Conservation (phyloP, 2,888 invertebrate genomes). For the Limnephilus marmoratus region DNA sequence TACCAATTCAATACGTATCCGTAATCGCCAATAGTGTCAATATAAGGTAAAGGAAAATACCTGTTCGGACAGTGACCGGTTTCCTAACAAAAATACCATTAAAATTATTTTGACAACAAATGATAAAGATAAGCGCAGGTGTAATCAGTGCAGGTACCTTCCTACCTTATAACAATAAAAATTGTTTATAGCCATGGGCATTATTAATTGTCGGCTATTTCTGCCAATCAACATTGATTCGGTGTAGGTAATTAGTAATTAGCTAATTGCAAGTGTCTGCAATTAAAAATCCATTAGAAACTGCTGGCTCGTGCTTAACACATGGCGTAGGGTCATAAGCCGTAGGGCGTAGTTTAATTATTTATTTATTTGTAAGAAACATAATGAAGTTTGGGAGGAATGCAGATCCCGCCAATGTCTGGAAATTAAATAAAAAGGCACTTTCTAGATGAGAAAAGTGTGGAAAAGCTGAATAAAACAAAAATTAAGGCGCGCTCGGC, state of each 20-base stretch:
- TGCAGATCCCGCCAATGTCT: no score
- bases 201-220: neutral
- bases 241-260: neutral
- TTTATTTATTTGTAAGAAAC: no score
- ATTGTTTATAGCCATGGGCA: neutral
- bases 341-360: neutral
- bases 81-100: neutral
- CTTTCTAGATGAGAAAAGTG: no score
- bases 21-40: neutral
- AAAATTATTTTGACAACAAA: neutral
- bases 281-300: neutral
- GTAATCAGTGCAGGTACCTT: no score
- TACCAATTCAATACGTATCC: neutral
- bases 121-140: neutral
- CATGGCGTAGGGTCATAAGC: neutral
- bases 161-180: no score
- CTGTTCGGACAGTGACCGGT: neutral
- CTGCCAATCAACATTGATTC: neutral
- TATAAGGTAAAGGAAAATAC: neutral
- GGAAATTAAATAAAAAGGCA: no score
- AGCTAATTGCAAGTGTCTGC: neutral
- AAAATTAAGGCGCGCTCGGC: no score
- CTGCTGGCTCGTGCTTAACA: neutral
- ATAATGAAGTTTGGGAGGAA: no score
- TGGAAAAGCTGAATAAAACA: no score